Conservation (phyloP, 2,113 vertebrate genomes). For the Ameiurus melas region DNA sequence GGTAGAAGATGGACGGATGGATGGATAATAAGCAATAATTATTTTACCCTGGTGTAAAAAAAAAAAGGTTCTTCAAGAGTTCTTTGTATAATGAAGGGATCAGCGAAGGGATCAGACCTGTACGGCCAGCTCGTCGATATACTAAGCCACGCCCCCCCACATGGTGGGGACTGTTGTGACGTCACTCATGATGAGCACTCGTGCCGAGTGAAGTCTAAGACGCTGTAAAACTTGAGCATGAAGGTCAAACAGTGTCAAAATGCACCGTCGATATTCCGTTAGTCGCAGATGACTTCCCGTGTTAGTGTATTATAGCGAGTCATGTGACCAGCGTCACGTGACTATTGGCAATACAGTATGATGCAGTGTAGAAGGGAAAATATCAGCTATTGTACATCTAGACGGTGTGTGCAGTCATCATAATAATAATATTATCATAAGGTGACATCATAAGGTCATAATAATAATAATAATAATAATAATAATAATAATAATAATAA, state of each 20-base stretch:
- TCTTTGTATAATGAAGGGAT: no score
- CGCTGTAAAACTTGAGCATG: background rate
- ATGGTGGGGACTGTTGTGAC: background rate
- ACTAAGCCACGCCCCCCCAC: background rate
- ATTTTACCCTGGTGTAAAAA: no score
- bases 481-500: background rate
- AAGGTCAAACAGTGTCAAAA: background rate
- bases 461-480: background rate
- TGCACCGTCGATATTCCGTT: background rate
- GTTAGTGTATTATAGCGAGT: background rate
- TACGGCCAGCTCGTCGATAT: background rate
- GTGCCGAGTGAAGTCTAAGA: background rate
- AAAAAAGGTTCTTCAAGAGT: no score
- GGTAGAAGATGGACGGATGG: no score
- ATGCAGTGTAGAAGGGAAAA: background rate
- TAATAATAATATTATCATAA: background rate
- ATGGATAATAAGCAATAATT: no score
- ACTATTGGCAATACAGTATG: background rate
- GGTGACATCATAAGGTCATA: no score
- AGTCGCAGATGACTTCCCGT: background rate
- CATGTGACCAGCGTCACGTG: background rate
- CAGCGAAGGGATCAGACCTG: background rate
- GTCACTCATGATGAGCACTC: background rate
- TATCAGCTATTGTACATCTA: background rate
- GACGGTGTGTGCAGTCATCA: background rate